These are phyloP conservation scores for Conus betulinus DNA, from an alignment of 1,140 invertebrate genomes.

Conservation along the genomic window DNA sequence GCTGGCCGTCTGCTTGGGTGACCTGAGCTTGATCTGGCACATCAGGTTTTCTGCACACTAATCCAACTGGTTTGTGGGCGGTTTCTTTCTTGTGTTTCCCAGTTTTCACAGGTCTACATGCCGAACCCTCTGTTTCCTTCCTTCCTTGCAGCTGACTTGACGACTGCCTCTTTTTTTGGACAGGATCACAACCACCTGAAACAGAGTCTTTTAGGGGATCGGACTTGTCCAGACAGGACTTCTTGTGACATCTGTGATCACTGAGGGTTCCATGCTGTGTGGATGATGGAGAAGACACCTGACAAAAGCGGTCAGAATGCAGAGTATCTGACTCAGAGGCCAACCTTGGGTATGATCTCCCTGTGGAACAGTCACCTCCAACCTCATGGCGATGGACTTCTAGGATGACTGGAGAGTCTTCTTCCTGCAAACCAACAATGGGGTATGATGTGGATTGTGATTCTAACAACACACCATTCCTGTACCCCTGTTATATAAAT, in stretches of 20 bases:
- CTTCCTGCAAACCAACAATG: constrained; percentile 12
- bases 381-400: constrained; percentile 12
- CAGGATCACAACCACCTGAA: background rate
- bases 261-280: background rate
- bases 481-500: too few species aligned
- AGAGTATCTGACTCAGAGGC: background rate
- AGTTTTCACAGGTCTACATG: background rate
- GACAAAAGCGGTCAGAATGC: background rate
- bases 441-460: too few species aligned
- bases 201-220: background rate
- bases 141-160: background rate
- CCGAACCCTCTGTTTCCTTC: background rate
- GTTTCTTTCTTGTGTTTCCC: background rate
- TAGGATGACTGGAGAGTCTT: constrained; percentile 18
- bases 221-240: background rate
- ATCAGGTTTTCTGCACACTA: background rate
- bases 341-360: background rate
- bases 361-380: background rate
- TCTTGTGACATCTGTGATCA: background rate
- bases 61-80: background rate
- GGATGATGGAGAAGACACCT: background rate
- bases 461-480: too few species aligned
- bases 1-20: too few species aligned
- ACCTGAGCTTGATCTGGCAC: background rate
- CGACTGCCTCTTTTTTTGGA: background rate